Base-by-base conservation (phyloP, 2,797 vertebrate species). In the Fundulus diaphanus region DNA sequence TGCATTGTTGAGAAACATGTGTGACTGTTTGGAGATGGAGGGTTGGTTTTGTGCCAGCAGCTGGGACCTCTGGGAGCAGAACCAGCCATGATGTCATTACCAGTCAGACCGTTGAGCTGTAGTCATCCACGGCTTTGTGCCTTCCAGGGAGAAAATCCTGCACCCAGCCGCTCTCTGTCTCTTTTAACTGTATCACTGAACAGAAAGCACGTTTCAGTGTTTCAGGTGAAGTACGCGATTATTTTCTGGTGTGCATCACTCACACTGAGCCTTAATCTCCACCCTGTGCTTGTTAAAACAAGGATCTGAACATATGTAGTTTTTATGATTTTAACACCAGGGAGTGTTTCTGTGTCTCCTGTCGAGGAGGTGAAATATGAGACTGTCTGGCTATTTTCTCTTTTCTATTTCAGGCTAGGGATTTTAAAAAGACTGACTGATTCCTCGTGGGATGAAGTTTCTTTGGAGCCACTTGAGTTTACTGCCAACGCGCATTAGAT, bases 31-130 rank as follows among this genome's bases (percentile, higher is more conserved):
- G 68, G 82, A 88, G 79, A 85, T 86, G 82, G 70, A 84, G 82
- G 82, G 37, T 81, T 89, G 92, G 84, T 77, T 1, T 0, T 29
- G 76, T 66, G 79, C 89, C 88, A 86, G 86, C 70, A 77, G 86
- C 80, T 74, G 77, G 74, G 82, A 83, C 82, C 79, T 90, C 85
- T 88, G 87, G 82, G 83, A 87, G 69, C 75, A 68, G 76, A 78
- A 72, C 87, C 85, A 80, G 78, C 75, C 74, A 89, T 93, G 90
- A 93, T 89, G 89, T 91, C 73, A 91, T 88, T 82, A 82, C 88
- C 87, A 91, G 82, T 54, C 87, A 81, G 85, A 81, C 82, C 85
- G 69, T 82, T 84, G 86, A 91, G 88, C 87, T 61, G 29, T 84
- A 81, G 40, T 82, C 68, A 83, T 89, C 83, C 78, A 76, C 90